These are phyloP conservation scores for Tapera naevia DNA, from an alignment of 2,797 vertebrate genomes.

Conservation along the genomic window DNA sequence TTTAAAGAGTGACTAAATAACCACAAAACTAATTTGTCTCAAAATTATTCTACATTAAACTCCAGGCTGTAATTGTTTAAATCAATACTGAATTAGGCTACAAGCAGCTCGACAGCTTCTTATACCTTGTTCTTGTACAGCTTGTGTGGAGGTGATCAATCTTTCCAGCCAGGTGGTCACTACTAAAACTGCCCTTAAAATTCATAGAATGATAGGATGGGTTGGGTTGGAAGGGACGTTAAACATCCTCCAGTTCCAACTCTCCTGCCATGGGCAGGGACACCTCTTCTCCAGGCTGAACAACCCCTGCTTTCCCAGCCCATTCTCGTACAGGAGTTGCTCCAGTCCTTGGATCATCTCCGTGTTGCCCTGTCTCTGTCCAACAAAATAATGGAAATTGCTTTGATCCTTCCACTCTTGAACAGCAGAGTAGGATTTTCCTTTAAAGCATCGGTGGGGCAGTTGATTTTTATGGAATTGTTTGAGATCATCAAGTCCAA, in stretches of 20 bases:
- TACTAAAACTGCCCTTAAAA: not conserved
- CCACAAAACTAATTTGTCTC: slow-evolving; percentile 8
- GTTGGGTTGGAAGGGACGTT: too few species aligned
- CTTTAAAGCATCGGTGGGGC: not conserved
- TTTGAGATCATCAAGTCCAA: too few species aligned
- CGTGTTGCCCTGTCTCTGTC: not conserved
- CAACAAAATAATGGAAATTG: not conserved
- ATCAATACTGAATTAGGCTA: slow-evolving; percentile 38
- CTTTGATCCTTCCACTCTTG: not conserved
- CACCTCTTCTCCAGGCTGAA: too few species aligned
- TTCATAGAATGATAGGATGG: too few species aligned
- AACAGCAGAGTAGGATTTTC: not conserved
- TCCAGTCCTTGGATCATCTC: too few species aligned
- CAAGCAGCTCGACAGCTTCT: slow-evolving; percentile 1
- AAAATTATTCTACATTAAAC: slow-evolving; percentile 17
- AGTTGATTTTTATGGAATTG: too few species aligned
- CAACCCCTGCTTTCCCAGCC: too few species aligned
- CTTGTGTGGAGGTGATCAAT: not conserved
- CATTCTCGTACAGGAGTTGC: too few species aligned
- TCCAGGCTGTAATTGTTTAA: slow-evolving; percentile 33
- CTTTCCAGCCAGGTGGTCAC: not conserved
- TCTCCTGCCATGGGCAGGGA: too few species aligned
- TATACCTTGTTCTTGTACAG: not conserved
- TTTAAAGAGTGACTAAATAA: not conserved
- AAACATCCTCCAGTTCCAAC: too few species aligned